Evolutionary conservation across 1,140 invertebrate species (phyloP), one percentile per base, ranked within the genome.

Genomic region (Calliphora vicina): DNA sequence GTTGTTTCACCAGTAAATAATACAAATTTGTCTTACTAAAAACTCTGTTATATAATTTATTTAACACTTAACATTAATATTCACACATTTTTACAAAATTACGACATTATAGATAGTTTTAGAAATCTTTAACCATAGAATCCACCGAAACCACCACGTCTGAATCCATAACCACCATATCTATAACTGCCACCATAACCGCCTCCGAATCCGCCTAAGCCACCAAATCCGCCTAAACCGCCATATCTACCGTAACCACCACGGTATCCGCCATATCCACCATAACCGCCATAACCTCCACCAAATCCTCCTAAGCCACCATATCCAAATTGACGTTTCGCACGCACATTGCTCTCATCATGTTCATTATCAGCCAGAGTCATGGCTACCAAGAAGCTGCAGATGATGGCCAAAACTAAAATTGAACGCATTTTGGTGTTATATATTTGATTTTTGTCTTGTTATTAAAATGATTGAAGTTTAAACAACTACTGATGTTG

Each of bases 291-390:
- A 25, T 45, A 42, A 5, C 82, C 61, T 17, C 29, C 29, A 35
- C 50, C 45, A 26, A 12, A 76, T 9, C 82, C 72, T 57, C 82
- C 73, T 13, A 29, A 43, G 0, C 82, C 82, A n/a, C 74, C 82
- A 35, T 20, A 80, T 2, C 82, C 42, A 10, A 73, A 73, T 73
- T 73, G 71, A 73, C 71, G 71, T 27, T 73, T 73, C n/a, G 27
- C 71, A 27, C 71, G 71, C 2, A 27, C 25, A 27, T 12, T 27
- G 27, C 27, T 29, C 9, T 73, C 71, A 13, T 27, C 71, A 17
- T 29, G 4, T 73, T 73, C 72, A 73, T 29, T 15, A 6, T 73
- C 72, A 4, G 27, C 72, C 10, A 20, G 6, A 8, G 61, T 5
- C n/a, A 20, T n/a, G 20, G n/a, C 61, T 3, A 67, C 61, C n/a